These are phyloP conservation scores for Zaprionus vittiger DNA, from an alignment of 1,140 invertebrate species.

Conservation along the genomic window DNA sequence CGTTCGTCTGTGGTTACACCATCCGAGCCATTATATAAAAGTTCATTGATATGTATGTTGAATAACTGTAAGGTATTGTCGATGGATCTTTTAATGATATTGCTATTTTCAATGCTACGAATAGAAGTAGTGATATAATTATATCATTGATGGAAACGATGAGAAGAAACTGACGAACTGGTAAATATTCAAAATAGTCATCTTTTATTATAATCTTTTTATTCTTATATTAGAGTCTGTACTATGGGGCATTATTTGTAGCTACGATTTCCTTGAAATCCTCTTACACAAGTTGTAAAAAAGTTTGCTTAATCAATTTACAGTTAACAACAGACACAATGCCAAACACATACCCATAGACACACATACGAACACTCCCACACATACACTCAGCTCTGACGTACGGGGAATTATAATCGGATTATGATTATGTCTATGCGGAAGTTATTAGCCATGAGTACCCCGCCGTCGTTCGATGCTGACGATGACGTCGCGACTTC, in stretches of 20 bases:
- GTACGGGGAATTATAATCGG: slow-evolving; percentile 56
- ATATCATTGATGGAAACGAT: no score
- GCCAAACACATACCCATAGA: not conserved
- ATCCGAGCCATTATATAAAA: no score
- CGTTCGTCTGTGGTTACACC: no score
- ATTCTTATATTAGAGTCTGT: not conserved
- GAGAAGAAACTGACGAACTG: no score
- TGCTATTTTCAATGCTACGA: no score
- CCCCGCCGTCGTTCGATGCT: not conserved
- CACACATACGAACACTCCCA: not conserved
- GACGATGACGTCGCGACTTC: not conserved
- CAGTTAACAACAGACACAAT: slow-evolving; percentile 52
- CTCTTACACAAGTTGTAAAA: slow-evolving; percentile 22
- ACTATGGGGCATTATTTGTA: not conserved
- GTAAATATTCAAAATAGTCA: no score
- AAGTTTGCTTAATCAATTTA: slow-evolving; percentile 59
- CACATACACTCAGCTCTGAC: slow-evolving; percentile 16
- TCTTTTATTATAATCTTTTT: not conserved
- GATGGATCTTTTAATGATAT: no score
- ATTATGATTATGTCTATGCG: slow-evolving; percentile 71
- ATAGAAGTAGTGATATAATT: no score
- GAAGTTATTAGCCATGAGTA: slow-evolving; percentile 43
- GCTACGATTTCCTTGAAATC: not conserved
- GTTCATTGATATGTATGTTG: no score
- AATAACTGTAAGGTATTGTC: no score